Base-by-base conservation (phyloP, 2,113 vertebrate genomes). In the Trichechus manatus region DNA sequence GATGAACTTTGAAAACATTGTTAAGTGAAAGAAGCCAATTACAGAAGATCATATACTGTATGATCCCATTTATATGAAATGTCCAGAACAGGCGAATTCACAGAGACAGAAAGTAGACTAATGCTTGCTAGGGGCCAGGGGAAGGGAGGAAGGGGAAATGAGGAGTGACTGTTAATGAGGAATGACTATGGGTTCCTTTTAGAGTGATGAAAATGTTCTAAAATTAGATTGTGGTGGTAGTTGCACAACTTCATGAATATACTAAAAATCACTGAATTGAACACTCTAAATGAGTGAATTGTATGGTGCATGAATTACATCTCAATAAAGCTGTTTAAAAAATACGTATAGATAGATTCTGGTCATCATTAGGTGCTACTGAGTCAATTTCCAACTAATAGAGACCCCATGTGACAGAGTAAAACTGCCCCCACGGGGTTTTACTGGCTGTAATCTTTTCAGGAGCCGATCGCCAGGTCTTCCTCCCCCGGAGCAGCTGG, bases 1-100 rank as follows among this genome's bases (percentile, higher is more conserved):
- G 15, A 92, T 61, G 31, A 96, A 78, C 61, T 87, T n/a, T 66
- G 63, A 91, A 93, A 77, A 93, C 44, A 66, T 27, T 9, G 87
- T 13, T 5, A 70, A 66, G 39, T 66, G n/a, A 91, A 93, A 85
- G 59, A 6, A 61, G 19, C 20, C 25, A 36, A n/a, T 29, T 81
- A 47, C 31, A 42, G 36, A 93, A 84, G 13, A 68, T 1, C 6
- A 86, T 19, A 66, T 5, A 66, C 50, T 22, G 5, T 29, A 64
- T 19, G 17, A 81, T 39, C 53, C 39, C 36, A 88, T 61, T 70
- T 78, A 87, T 20, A 77, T 25, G 31, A 93, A 90, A 79, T 75
- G 14, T 53, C 61, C 42, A 90, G 50, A 90, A 47, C 2, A 80
- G 19, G 63, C 17, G 89, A 87, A 87, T 53, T 23, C 33, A 82